A percentile compares a stretch with the other conserved stretches of the same genome.
These are phyloP conservation scores for Ephestia elutella DNA, from an alignment of 1,140 invertebrate species.

Conservation along the genomic window DNA sequence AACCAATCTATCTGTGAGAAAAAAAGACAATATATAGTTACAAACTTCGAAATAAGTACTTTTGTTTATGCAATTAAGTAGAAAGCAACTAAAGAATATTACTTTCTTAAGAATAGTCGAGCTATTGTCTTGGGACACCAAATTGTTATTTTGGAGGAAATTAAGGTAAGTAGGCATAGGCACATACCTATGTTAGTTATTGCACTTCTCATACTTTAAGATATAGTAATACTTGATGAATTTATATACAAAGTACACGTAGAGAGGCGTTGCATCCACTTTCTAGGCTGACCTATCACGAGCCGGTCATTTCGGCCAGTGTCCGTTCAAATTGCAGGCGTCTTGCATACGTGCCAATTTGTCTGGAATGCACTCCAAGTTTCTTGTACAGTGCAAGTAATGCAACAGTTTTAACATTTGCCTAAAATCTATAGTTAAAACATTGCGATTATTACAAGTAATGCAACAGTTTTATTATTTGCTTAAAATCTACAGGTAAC, in stretches of 20 bases:
- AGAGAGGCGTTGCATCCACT: slow-evolving; percentile 20
- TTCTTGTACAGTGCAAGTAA: neutral
- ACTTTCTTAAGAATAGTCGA: neutral
- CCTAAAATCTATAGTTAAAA: neutral
- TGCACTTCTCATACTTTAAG: too few species aligned
- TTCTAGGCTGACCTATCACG: slow-evolving; percentile 49
- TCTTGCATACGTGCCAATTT: slow-evolving; percentile 4
- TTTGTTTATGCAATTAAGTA: neutral
- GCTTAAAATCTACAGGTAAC: too few species aligned
- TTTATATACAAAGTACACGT: neutral
- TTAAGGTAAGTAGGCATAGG: neutral
- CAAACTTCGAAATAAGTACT: neutral
- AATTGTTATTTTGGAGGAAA: too few species aligned
- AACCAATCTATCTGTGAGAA: neutral
- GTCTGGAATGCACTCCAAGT: neutral
- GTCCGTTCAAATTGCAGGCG: slow-evolving; percentile 22
- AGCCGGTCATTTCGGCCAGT: slow-evolving; percentile 25
- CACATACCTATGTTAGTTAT: too few species aligned
- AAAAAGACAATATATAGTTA: neutral
- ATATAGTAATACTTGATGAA: too few species aligned
- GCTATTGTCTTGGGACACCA: neutral
- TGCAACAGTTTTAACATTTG: neutral
- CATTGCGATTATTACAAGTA: too few species aligned
- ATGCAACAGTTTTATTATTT: too few species aligned
- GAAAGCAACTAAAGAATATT: neutral